These are phyloP conservation scores for Pantherophis alleghaniensis DNA, from an alignment of 2,797 vertebrate species.

Conservation along the genomic window DNA sequence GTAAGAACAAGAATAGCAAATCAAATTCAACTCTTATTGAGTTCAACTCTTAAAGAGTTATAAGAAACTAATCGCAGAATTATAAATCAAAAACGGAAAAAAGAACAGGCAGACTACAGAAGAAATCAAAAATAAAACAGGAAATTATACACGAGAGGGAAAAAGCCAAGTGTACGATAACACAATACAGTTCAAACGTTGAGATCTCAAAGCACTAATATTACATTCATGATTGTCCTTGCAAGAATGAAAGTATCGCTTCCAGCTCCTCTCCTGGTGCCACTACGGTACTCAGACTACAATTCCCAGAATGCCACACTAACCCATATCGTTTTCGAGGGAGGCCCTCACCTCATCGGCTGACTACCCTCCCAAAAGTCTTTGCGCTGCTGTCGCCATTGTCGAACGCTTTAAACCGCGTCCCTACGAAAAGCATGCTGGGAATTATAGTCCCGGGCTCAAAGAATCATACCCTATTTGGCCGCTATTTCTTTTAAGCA, in stretches of 20 bases:
- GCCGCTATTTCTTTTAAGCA: conserved; percentile 24
- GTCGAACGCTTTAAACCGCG: not conserved
- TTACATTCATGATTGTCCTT: not conserved
- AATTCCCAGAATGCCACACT: not conserved
- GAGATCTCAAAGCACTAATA: not conserved
- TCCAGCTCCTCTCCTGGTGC: not conserved
- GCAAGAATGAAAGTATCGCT: not conserved
- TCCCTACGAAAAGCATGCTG: not conserved
- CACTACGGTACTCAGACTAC: not conserved
- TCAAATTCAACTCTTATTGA: not conserved
- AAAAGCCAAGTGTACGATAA: not conserved
- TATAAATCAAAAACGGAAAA: not conserved
- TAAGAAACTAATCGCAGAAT: not conserved
- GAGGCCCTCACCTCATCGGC: not conserved
- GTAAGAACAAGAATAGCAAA: not conserved
- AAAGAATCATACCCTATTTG: not conserved
- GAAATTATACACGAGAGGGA: not conserved
- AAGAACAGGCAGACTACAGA: not conserved
- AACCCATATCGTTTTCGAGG: no score
- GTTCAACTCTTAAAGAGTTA: not conserved
- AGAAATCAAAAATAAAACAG: not conserved
- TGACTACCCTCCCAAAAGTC: not conserved
- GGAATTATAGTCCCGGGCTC: not conserved
- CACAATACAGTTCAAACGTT: not conserved
- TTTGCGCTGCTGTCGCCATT: not conserved